Percentiles rank a stretch among this genome's conserved stretches.
phyloP scores from a whole-genome alignment of 2,113 vertebrate species.

The Cisticola juncidis region DNA sequence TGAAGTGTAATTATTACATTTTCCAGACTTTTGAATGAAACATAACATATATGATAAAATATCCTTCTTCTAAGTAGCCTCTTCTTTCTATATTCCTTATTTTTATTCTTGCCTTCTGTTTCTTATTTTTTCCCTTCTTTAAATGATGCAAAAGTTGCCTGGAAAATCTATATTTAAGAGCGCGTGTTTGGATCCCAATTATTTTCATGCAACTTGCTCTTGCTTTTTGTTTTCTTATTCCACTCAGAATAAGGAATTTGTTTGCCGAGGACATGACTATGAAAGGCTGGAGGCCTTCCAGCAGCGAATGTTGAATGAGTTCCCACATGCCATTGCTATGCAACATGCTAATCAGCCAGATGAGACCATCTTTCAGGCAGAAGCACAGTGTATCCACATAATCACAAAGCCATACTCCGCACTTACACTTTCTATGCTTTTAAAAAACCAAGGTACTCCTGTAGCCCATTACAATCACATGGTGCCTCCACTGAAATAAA shows the following conservation, averaged over 20 bases:
- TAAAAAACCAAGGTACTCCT: neutral
- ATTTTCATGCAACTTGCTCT: neutral
- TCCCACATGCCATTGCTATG: constrained; percentile 98
- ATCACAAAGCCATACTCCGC: neutral
- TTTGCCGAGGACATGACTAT: constrained; percentile 98
- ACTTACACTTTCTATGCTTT: neutral
- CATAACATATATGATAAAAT: neutral
- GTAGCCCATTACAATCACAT: neutral
- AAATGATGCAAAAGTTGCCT: neutral
- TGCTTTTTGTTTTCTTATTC: neutral
- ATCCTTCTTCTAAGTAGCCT: neutral
- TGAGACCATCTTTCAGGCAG: constrained; percentile 98
- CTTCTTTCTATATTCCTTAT: neutral
- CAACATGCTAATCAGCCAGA: constrained; percentile 98
- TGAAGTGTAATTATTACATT: neutral
- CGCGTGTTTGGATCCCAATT: neutral
- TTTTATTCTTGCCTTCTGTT: neutral
- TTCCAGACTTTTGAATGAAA: neutral
- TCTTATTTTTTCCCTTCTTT: neutral
- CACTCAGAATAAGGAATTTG: constrained; percentile 97
- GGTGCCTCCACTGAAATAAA: neutral
- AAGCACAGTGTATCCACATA: constrained; percentile 94
- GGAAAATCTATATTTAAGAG: neutral
- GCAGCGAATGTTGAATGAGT: constrained; percentile 97
- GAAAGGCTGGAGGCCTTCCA: constrained; percentile 98